Evolutionary conservation across 2,888 invertebrate species (phyloP).

Genomic region (Achlya flavicornis): DNA sequence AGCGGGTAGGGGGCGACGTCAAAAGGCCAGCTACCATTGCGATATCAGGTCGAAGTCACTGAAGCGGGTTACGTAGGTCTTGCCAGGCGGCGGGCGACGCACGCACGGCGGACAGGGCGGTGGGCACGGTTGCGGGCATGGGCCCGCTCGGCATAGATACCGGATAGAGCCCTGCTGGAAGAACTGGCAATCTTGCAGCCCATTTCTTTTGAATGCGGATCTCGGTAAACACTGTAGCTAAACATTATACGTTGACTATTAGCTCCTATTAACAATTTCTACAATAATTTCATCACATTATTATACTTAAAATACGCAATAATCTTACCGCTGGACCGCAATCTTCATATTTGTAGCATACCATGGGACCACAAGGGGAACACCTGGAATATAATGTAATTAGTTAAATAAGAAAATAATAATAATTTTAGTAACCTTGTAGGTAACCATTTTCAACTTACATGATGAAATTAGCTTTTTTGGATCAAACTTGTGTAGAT

Average conservation of each 20-base stretch:
- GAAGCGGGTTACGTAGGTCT: slow-evolving; percentile 79
- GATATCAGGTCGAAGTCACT: slow-evolving; percentile 77
- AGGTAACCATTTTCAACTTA: slow-evolving; percentile 33
- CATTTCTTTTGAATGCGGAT: slow-evolving; percentile 81
- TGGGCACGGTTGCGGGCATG: slow-evolving; percentile 67
- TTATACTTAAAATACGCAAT: slow-evolving; percentile 12
- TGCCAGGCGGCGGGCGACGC: slow-evolving; percentile 75
- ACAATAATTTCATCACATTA: slow-evolving; percentile 19
- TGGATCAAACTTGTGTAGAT: slow-evolving; percentile 11
- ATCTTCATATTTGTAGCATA: slow-evolving; percentile 81
- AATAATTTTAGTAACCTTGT: neutral
- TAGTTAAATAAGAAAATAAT: neutral
- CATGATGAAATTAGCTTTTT: slow-evolving; percentile 32
- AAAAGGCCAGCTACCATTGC: slow-evolving; percentile 64
- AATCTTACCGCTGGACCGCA: slow-evolving; percentile 75
- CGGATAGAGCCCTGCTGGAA: slow-evolving; percentile 80
- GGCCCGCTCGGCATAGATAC: slow-evolving; percentile 72
- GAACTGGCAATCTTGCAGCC: slow-evolving; percentile 79
- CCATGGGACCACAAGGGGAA: slow-evolving; percentile 77
- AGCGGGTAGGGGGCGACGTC: slow-evolving; percentile 44
- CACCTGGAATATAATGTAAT: slow-evolving; percentile 57
- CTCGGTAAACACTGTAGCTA: slow-evolving; percentile 80
- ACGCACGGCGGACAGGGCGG: slow-evolving; percentile 77
- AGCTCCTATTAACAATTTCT: slow-evolving; percentile 22
- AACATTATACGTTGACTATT: slow-evolving; percentile 24